phyloP scores from a whole-genome alignment of 2,888 invertebrate genomes.

The Mesodorylaimus sp. region DNA sequence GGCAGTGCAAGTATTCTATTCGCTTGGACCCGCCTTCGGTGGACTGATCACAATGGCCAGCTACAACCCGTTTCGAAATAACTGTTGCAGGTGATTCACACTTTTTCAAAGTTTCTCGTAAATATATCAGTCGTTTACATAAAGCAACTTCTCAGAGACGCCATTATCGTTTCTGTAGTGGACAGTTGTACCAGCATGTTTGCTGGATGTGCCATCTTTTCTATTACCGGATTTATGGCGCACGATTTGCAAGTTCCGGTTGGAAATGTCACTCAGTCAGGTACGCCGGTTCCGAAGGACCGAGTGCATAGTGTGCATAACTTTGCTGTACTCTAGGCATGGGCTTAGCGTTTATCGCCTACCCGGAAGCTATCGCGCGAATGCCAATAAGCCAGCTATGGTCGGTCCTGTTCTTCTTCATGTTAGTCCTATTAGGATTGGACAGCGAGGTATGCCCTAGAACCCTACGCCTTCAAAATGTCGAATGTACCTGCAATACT shows the following conservation, averaged over 20 bases:
- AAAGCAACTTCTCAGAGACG: no score
- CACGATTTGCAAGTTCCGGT: constrained; percentile 5
- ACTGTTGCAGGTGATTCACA: constrained; percentile 43
- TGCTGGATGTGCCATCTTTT: constrained; percentile 12
- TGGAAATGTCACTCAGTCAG: constrained; percentile 7
- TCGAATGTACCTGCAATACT: no score
- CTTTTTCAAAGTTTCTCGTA: no score
- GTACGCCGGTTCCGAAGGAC: background rate
- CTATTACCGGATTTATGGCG: constrained; percentile 9
- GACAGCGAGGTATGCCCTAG: constrained; percentile 13
- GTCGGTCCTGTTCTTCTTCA: constrained; percentile 12
- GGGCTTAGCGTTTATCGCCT: constrained; percentile 12
- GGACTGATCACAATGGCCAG: constrained; percentile 29
- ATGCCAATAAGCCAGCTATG: constrained; percentile 10
- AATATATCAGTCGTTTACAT: no score
- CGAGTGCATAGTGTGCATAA: background rate
- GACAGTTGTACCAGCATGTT: constrained; percentile 10
- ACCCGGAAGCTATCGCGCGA: constrained; percentile 11
- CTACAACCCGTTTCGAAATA: constrained; percentile 23
- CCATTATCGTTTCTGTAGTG: constrained; percentile 7
- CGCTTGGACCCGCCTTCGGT: constrained; percentile 32
- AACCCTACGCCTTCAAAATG: no score
- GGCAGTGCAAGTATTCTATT: constrained; percentile 34
- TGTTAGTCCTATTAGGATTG: constrained; percentile 11
- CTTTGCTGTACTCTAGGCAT: constrained; percentile 6